Conservation (phyloP, 2,888 invertebrate species). For the Papilio elwesi region DNA sequence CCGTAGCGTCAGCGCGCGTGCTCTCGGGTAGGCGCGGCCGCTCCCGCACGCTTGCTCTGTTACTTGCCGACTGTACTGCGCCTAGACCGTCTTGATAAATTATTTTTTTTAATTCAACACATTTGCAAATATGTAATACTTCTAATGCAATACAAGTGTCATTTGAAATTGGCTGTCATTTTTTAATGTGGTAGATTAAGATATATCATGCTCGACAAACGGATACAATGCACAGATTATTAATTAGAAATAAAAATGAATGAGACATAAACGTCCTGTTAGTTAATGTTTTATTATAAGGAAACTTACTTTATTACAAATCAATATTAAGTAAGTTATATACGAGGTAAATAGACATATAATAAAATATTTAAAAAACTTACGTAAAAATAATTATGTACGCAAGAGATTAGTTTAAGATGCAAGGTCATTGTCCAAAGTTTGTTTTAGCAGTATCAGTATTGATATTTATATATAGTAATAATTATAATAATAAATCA, state of each 20-base stretch:
- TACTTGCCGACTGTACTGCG: constrained; percentile 48
- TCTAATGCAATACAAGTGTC: constrained; percentile 8
- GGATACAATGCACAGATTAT: constrained; percentile 22
- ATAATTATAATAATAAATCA: too few species aligned
- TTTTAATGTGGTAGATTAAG: constrained; percentile 20
- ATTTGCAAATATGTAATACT: constrained; percentile 11
- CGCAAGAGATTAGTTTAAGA: too few species aligned
- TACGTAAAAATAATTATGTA: neutral
- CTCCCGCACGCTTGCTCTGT: constrained; percentile 56
- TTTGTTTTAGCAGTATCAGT: too few species aligned
- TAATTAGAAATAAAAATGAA: constrained; percentile 18
- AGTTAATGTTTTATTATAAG: constrained; percentile 24
- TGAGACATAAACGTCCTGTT: constrained; percentile 29
- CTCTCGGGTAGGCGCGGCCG: constrained; percentile 63
- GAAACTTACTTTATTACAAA: constrained; percentile 29
- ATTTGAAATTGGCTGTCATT: constrained; percentile 15
- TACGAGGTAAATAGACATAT: neutral
- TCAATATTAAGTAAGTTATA: constrained; percentile 7
- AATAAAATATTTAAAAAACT: neutral
- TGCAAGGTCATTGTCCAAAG: too few species aligned
- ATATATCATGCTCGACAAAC: constrained; percentile 14
- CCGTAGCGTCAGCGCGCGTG: constrained; percentile 58
- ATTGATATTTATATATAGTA: too few species aligned
- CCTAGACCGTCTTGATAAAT: constrained; percentile 49
- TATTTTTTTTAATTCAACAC: neutral